Evolutionary conservation across 2,888 invertebrate species (phyloP).

Genomic region (Hirtodrosophila alboralis): DNA sequence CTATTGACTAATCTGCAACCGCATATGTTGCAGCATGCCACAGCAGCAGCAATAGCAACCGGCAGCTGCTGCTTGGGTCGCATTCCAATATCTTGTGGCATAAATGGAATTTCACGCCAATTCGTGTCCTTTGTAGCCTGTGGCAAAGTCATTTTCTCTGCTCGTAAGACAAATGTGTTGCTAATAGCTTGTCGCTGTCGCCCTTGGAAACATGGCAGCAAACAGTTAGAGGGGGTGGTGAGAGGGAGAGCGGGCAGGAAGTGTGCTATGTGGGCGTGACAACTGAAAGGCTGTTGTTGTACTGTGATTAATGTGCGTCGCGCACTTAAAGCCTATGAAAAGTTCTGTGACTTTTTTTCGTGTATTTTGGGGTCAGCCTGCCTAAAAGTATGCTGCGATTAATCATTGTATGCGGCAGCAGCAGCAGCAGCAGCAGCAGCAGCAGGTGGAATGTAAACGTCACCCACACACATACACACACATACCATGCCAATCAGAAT

Average conservation of each 20-base stretch:
- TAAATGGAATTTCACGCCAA: slow-evolving; percentile 67
- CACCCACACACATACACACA: slow-evolving; percentile 5
- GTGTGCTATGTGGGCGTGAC: slow-evolving; percentile 20
- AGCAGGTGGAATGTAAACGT: slow-evolving; percentile 53
- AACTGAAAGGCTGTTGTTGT: slow-evolving; percentile 13
- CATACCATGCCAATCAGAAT: background rate
- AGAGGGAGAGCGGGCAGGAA: background rate
- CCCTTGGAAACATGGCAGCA: slow-evolving; percentile 28
- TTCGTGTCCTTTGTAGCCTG: slow-evolving; percentile 8
- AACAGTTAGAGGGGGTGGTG: background rate
- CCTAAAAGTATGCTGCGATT: slow-evolving; percentile 52
- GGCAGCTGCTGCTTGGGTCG: slow-evolving; percentile 29
- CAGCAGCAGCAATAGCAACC: slow-evolving; percentile 6
- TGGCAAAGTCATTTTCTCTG: slow-evolving; percentile 48
- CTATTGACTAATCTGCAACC: slow-evolving; percentile 76
- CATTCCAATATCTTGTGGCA: slow-evolving; percentile 59
- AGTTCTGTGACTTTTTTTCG: slow-evolving; percentile 62
- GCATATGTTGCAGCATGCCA: slow-evolving; percentile 55
- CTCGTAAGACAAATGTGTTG: slow-evolving; percentile 73
- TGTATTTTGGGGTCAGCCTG: slow-evolving; percentile 47
- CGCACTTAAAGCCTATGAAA: slow-evolving; percentile 57
- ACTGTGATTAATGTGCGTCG: slow-evolving; percentile 66
- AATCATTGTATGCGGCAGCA: slow-evolving; percentile 61
- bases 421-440: slow-evolving; percentile 17
- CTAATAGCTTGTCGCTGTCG: slow-evolving; percentile 76